These are phyloP conservation scores for Epizoanthus fatuus DNA, from an alignment of 92 coral and sea anemone species.

Conservation along the genomic window DNA sequence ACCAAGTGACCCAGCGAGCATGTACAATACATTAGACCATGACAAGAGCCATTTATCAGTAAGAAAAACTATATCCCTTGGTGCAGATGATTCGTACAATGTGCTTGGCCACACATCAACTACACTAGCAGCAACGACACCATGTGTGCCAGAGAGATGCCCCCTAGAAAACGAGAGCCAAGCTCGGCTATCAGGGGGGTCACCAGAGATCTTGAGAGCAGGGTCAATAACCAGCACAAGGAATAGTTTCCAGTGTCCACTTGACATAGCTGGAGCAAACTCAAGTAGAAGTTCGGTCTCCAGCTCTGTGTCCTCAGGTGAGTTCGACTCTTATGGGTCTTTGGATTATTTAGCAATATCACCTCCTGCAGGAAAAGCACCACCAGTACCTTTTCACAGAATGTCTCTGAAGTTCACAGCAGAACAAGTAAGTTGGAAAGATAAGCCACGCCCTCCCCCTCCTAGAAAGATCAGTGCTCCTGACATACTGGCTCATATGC, in stretches of 20 bases:
- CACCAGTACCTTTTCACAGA: constrained; percentile 47
- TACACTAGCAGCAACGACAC: background rate
- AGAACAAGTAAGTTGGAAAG: constrained; percentile 21
- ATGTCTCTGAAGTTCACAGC: constrained; percentile 1
- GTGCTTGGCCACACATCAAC: background rate
- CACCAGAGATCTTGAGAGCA: background rate
- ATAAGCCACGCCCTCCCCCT: constrained; percentile 61
- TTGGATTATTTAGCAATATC: constrained; percentile 67
- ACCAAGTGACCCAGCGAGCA: constrained; percentile 6
- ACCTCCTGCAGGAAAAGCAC: constrained; percentile 35
- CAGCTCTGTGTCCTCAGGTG: constrained; percentile 61
- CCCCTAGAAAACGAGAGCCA: background rate
- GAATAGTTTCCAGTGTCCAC: background rate
- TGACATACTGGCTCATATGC: constrained; percentile 25
- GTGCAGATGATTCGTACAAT: background rate
- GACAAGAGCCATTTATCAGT: background rate
- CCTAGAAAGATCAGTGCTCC: constrained; percentile 78
- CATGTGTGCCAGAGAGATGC: constrained; percentile 12
- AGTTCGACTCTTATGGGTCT: constrained; percentile 79
- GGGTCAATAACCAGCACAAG: background rate
- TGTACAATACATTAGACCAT: constrained; percentile 56
- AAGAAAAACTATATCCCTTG: background rate
- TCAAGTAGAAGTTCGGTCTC: constrained; percentile 37
- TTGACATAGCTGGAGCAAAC: constrained; percentile 9
- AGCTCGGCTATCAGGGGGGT: no score